phyloP scores from a whole-genome alignment of 2,797 vertebrate genomes.

The Poecilia velifera region DNA sequence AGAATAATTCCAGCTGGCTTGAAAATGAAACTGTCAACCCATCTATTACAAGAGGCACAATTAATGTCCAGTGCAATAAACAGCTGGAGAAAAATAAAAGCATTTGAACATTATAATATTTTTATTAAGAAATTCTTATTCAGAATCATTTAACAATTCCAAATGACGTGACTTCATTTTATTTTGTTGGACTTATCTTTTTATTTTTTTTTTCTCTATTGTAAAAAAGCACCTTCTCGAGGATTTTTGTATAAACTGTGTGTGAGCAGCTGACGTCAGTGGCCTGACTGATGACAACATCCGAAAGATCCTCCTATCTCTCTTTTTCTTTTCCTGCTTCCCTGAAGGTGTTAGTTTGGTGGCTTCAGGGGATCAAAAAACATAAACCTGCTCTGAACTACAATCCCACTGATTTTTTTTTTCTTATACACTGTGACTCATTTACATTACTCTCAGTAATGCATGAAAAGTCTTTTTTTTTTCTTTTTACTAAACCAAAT shows the following conservation, averaged over 20 bases:
- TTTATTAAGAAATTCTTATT: not conserved
- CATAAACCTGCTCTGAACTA: conserved; percentile 26
- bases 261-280: conserved; percentile 50
- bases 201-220: not conserved
- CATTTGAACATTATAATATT: not conserved
- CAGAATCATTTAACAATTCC: not conserved
- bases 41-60: not conserved
- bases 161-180: not conserved
- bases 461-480: not conserved
- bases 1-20: not conserved
- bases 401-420: conserved; percentile 34
- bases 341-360: conserved; percentile 45
- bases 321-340: conserved; percentile 30
- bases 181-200: not conserved
- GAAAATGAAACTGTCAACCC: not conserved
- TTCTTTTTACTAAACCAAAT: not conserved
- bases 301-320: conserved; percentile 34
- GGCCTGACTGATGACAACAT: conserved; percentile 55
- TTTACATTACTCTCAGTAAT: conserved; percentile 1
- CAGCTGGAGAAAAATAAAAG: not conserved
- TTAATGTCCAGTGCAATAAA: not conserved
- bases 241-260: conserved; percentile 6
- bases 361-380: conserved; percentile 42
- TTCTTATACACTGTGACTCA: conserved; percentile 24
- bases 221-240: not conserved